These are phyloP conservation scores for Cynodonichthys magdalenae DNA, from an alignment of 2,797 vertebrate species.

Conservation along the genomic window DNA sequence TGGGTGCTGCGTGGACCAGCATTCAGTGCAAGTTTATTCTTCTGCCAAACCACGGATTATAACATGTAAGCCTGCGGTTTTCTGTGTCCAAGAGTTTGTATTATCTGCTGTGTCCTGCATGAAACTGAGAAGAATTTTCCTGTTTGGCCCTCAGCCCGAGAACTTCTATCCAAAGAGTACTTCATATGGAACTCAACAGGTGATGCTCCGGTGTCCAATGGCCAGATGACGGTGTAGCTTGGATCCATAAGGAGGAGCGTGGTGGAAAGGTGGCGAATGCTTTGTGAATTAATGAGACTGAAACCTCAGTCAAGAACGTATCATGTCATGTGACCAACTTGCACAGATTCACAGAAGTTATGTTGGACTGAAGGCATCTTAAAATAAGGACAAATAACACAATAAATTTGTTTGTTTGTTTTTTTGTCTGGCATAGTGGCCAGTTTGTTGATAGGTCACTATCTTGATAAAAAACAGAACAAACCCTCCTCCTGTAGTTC, in stretches of 20 bases:
- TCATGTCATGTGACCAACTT: background rate
- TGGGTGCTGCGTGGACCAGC: constrained; percentile 92
- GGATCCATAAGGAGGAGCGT: constrained; percentile 2
- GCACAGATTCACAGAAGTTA: background rate
- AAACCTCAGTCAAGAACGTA: background rate
- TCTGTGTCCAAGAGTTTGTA: background rate
- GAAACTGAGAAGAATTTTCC: background rate
- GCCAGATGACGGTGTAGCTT: constrained; percentile 72
- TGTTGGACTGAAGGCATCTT: constrained; percentile 8
- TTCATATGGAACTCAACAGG: constrained; percentile 97
- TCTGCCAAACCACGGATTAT: constrained; percentile 89
- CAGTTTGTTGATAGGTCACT: constrained; percentile 10
- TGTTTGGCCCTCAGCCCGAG: constrained; percentile 81
- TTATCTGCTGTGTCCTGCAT: background rate
- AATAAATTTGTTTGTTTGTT: too few species aligned
- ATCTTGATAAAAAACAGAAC: too few species aligned
- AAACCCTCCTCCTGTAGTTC: constrained; percentile 8
- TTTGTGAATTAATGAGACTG: constrained; percentile 1
- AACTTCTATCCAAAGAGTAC: constrained; percentile 91
- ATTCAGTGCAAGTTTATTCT: constrained; percentile 93
- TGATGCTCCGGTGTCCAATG: constrained; percentile 83
- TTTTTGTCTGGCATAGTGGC: background rate
- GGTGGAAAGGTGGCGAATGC: background rate
- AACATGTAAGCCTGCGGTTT: constrained; percentile 82
- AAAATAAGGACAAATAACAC: background rate